Base-by-base conservation (phyloP, 2,113 vertebrate species). In the Epinephelus lanceolatus region DNA sequence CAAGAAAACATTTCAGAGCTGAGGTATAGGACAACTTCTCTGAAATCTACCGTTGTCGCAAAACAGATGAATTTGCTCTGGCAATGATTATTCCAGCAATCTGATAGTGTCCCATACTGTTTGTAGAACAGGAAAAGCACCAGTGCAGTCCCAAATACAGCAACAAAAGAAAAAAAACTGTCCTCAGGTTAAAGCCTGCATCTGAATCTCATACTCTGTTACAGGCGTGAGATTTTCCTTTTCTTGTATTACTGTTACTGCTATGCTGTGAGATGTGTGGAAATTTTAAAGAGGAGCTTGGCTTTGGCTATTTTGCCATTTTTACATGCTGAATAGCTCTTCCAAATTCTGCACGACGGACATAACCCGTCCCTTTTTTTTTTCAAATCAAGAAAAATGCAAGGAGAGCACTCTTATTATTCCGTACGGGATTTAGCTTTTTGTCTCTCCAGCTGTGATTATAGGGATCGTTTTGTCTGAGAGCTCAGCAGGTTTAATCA, bases 21-120 rank as follows among this genome's bases (percentile, higher is more conserved):
- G 57, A 87, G 76, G 76, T 85, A 88, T 93, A 57, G 86, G 88
- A 93, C 92, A 92, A 89, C 83, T 86, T 91, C 89, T 71, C 85
- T 82, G 89, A 88, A 86, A 89, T 62, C 72, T 71, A 73, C 80
- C 78, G 76, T 92, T 93, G 89, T 87, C 76, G 52, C 90, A 86
- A 88, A 93, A 90, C 92, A 92, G 91, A 91, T 94, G 91, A 86
- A 94, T 94, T 94, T 76, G 88, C 88, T 87, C 63, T 87, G 91
- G 87, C 71, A 69, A 85, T 81, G 89, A 93, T 91, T 92, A 80
- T 85, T 90, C 76, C 86, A 33, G 78, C 85, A 93, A 88, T 92
- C 92, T 92, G 90, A 67, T 84, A 68, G 82, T 51, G 80, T 84
- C 87, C 77, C 59, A 79, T 91, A 88, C 71, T 37, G 76, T 60